Base-by-base conservation (phyloP, 1,140 invertebrate species). In the Drosophila ercepeae region DNA sequence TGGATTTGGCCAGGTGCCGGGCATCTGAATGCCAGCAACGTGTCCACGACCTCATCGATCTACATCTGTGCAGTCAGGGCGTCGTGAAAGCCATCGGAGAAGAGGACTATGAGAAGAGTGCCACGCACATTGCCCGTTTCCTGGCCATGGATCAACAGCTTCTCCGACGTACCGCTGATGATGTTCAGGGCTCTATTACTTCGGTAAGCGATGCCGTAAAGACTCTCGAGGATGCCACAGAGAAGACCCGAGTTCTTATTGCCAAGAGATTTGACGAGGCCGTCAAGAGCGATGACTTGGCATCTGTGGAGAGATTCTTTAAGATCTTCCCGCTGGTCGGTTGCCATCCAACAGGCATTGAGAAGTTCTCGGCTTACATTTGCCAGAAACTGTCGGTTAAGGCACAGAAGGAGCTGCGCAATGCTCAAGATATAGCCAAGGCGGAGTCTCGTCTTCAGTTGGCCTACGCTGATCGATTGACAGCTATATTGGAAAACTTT, bases 241-340 rank as follows among this genome's bases (percentile, higher is more conserved):
- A 79, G 59, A 92, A 93, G 65, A 83, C 92, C 32, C 94, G 94
- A 70, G 92, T 92, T 23, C 94, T 98, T 48, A 94, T 98, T 1
- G 94, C 94, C 18, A 93, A 93, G 36, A 96, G 96, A 78, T 98
- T 99, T 91, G 97, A 99, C 88, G 97, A 99, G 79, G 97, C 99
- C 21, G 95, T 99, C 0, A 94, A 95, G 55, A 94, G 94, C 44
- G 96, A 97, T 89, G 98, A 99, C 92, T 93, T 96, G 16, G 96
- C 96, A 3, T 97, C 97, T 2, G 96, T 99, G 13, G 98, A 99
- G 95, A 97, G 98, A 68, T 98, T 99, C 91, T 99, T 99, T 90
- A 99, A 99, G 92, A 96, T 99, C 82, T 99, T 99, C 92, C 99
- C 99, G 1, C 93, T 99, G 18, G 93, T 99, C 3, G 97, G 97